phyloP scores from a whole-genome alignment of 2,888 invertebrate genomes.

The Calephelis perditalis region DNA sequence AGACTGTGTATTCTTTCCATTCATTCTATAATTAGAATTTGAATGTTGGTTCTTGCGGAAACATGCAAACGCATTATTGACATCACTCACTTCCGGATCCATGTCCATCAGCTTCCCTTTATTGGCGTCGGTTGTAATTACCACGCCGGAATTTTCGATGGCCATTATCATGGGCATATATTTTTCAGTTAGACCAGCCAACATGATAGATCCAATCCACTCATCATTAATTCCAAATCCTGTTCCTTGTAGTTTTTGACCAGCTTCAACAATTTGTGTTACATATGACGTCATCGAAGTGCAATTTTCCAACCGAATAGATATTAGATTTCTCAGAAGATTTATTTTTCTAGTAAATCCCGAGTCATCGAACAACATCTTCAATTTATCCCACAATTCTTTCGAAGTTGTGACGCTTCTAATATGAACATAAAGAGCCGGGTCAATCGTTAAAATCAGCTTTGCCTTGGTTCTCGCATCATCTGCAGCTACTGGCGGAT shows the following conservation, averaged over 20 bases:
- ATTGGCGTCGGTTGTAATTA: slow-evolving; percentile 17
- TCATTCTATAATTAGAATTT: slow-evolving; percentile 9
- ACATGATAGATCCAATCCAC: slow-evolving; percentile 29
- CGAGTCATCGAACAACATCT: too few species aligned
- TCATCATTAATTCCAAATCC: slow-evolving; percentile 28
- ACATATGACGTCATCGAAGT: slow-evolving; percentile 13
- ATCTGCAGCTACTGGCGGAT: neutral
- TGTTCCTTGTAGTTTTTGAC: slow-evolving; percentile 22
- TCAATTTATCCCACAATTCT: too few species aligned
- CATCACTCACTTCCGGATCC: slow-evolving; percentile 19
- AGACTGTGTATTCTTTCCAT: slow-evolving; percentile 15
- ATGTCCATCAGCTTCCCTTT: neutral
- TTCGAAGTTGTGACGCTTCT: too few species aligned
- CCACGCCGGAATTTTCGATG: slow-evolving; percentile 24
- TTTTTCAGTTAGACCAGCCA: slow-evolving; percentile 18
- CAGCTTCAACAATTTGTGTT: neutral
- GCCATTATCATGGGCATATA: slow-evolving; percentile 30
- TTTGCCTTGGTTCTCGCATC: neutral
- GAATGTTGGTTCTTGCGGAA: slow-evolving; percentile 10
- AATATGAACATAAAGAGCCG: too few species aligned
- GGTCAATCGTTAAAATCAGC: too few species aligned
- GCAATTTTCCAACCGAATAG: slow-evolving; percentile 24
- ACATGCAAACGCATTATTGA: slow-evolving; percentile 16
- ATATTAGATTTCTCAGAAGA: slow-evolving; percentile 15
- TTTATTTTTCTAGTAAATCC: neutral